Evolutionary conservation across 2,113 vertebrate genomes (phyloP).

Genomic region (Chinchilla lanigera): DNA sequence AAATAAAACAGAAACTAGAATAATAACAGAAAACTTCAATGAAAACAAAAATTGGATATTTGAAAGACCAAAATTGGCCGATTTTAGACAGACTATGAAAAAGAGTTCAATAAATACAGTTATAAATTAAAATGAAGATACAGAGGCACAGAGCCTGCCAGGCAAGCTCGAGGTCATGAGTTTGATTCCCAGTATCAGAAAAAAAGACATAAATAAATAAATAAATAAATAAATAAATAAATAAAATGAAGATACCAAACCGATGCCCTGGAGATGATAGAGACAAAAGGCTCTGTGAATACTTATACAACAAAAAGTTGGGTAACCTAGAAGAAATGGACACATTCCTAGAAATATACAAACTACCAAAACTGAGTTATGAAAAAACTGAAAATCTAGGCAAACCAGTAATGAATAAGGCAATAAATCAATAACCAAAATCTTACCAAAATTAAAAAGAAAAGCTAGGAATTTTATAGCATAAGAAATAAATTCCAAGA

Average conservation of each 20-base stretch:
- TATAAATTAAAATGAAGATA: background rate
- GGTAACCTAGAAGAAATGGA: background rate
- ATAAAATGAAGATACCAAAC: background rate
- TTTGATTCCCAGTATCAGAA: too few species aligned
- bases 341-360: background rate
- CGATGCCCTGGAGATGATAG: background rate
- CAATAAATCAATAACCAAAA: background rate
- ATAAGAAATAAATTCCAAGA: background rate
- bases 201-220: too few species aligned
- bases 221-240: too few species aligned
- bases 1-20: background rate
- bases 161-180: too few species aligned
- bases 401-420: background rate
- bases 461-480: background rate
- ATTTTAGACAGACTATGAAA: background rate
- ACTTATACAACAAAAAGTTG: background rate
- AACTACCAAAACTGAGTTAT: background rate
- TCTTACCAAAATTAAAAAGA: background rate
- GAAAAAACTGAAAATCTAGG: background rate
- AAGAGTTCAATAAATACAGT: background rate
- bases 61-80: background rate
- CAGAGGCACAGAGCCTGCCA: too few species aligned
- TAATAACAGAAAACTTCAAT: background rate
- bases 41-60: background rate
- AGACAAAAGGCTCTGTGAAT: background rate